Base-by-base conservation (phyloP, 2,797 vertebrate genomes). In the Eidolon dupreanum region DNA sequence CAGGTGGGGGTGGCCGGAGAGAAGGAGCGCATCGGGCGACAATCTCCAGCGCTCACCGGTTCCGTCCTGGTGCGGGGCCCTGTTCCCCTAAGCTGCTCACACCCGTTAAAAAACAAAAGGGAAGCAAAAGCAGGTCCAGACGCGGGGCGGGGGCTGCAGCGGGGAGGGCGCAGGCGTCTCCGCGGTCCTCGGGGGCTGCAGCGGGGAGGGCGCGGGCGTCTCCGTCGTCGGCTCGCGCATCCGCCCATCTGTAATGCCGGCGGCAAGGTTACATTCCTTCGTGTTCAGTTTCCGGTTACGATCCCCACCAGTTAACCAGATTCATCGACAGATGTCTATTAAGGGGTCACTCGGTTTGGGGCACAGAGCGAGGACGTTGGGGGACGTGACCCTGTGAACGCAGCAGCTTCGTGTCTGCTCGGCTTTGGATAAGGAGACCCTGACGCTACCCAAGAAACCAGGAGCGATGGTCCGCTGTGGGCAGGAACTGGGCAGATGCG, bases 201-300 rank as follows among this genome's bases (percentile, higher is more conserved):
- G 2, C 46, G 12, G 12, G 46, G 46, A 12, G 11, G 11, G 12
- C 16, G 5, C 1, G 2, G 11, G 46, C 2, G 46, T 3, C 46
- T 46, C 46, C 46, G 13, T 46, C 12, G 46, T 46, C 46, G 46
- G 13, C 22, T 3, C 1, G 28, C 1, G 33, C 3, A 2, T 53
- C 33, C 4, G 0, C 2, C 12, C 0, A 1, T 71, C 66, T 57
- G 36, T 36, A n/a, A 46, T 0, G 10, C 24, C 8, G 7, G 13
- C n/a, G n/a, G 16, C 33, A 16, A 79, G 85, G 73, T 71, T 49
- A 63, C 0, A 15, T 8, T 55, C 38, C 10, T 75, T 77, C 26
- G 53, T 59, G 63, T 22, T 53, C 16, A 36, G 3, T 33, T 43
- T 70, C 22, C 46, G 5, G 15, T 88, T 24, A 71, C 0, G 5